Evolutionary conservation across 2,888 invertebrate species (phyloP).

Genomic region (Nomada goodeniana): DNA sequence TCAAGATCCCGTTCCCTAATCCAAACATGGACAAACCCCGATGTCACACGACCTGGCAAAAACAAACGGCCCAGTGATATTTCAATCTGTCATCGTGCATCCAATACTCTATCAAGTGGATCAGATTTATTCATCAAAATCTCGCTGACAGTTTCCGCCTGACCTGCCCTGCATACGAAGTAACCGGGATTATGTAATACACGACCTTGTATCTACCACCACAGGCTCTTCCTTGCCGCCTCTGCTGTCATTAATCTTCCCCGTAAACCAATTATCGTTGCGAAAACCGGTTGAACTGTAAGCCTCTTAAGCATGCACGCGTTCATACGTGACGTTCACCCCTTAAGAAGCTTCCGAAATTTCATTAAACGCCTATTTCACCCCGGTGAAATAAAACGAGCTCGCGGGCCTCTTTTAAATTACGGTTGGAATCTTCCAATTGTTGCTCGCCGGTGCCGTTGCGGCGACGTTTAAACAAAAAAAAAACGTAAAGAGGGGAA

Average conservation of each 20-base stretch:
- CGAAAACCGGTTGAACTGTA: conserved; percentile 34
- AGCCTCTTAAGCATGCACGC: conserved; percentile 51
- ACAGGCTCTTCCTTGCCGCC: conserved; percentile 10
- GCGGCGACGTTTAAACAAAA: no score
- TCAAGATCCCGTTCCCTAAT: not conserved
- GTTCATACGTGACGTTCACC: not conserved
- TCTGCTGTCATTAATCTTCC: conserved; percentile 43
- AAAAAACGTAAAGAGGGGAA: no score
- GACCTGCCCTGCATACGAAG: conserved; percentile 7
- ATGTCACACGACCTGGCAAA: not conserved
- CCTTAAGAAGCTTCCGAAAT: conserved; percentile 4
- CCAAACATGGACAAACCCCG: no score
- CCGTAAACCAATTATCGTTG: conserved; percentile 51
- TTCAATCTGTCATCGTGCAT: not conserved
- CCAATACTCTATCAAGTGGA: not conserved
- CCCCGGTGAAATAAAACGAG: no score
- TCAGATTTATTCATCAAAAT: conserved; percentile 17
- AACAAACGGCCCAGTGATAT: not conserved
- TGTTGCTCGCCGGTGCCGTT: not conserved
- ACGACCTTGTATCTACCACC: conserved; percentile 43
- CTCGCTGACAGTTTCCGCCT: conserved; percentile 14
- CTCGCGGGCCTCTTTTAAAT: not conserved
- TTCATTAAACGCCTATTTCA: conserved; percentile 12
- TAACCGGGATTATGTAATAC: conserved; percentile 28
- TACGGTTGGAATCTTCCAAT: not conserved